Evolutionary conservation across 2,797 vertebrate species (phyloP), one percentile per base, ranked within the genome.

Genomic region (Coluber constrictor): DNA sequence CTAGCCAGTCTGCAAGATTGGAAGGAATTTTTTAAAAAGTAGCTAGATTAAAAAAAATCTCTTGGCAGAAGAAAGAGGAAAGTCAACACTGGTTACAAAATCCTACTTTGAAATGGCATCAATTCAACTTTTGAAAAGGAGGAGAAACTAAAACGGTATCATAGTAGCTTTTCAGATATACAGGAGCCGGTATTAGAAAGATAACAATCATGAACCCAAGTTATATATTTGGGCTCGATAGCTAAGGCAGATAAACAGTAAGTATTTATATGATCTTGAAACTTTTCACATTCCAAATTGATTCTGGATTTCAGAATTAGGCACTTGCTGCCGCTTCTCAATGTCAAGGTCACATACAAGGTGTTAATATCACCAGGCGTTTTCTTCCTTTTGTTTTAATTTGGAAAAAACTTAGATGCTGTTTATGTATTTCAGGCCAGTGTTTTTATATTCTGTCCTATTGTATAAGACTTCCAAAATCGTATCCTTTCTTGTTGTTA

Each of bases 401-500:
- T 43, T 27, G 1, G 47, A 23, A 43, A 25, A 43, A 79, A 47
- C 20, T 4, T 59, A 29, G 6, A 59, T 9, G 2, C 32, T 89
- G 18, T 20, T 54, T 59, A 57, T 92, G 27, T n/a, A 79, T 89
- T 92, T 83, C 59, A 87, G 43, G 18, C n/a, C 4, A 27, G 29
- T 66, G 2, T 13, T 15, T 5, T 43, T 90, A 83, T 43, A 57
- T 88, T 7, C 74, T 79, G 74, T 79, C 74, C 20, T 47, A 6
- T 47, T 47, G 43, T 25, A 3, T 25, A 83, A 83, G 20, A 83
- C 11, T 83, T 25, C 43, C 20, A 83, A 47, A 83, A 47, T 20
- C 1, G 10, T 0, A 3, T 0, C 0, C 0, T 0, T 56, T 2
- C 10, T 3, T 18, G 0, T 37, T 87, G 74, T 13, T 86, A 59